Conservation (phyloP, 1,140 invertebrate genomes). For the Bombus soroeensis region DNA sequence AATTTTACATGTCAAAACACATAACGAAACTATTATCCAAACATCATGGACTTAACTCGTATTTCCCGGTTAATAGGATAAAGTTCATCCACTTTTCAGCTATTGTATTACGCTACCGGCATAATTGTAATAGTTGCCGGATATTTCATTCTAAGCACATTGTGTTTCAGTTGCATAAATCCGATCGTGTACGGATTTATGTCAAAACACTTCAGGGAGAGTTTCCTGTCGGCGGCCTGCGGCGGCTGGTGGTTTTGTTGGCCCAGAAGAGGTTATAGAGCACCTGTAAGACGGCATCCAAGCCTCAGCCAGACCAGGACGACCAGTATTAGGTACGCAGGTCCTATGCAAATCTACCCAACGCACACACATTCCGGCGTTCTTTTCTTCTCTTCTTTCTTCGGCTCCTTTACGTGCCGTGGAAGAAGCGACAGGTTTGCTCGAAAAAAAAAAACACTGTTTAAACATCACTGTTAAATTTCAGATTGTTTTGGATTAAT, state of each 20-base stretch:
- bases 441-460: conserved; percentile 20
- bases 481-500: conserved; percentile 41
- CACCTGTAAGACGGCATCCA: conserved; percentile 75
- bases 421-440: not conserved
- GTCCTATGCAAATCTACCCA: not conserved
- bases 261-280: conserved; percentile 65
- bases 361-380: not conserved
- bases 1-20: no score
- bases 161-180: conserved; percentile 87
- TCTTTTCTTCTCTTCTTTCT: not conserved
- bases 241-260: conserved; percentile 77
- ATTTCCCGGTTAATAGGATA: no score
- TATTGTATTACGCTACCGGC: no score
- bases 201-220: conserved; percentile 90
- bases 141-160: not conserved
- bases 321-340: conserved; percentile 77
- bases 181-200: conserved; percentile 92
- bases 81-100: no score
- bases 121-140: no score
- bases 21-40: no score
- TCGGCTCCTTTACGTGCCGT: not conserved
- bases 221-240: conserved; percentile 81
- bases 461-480: conserved; percentile 25
- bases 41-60: no score
- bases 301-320: conserved; percentile 79